phyloP scores from a whole-genome alignment of 2,797 vertebrate species.

The Myoxocephalus aenaeus region DNA sequence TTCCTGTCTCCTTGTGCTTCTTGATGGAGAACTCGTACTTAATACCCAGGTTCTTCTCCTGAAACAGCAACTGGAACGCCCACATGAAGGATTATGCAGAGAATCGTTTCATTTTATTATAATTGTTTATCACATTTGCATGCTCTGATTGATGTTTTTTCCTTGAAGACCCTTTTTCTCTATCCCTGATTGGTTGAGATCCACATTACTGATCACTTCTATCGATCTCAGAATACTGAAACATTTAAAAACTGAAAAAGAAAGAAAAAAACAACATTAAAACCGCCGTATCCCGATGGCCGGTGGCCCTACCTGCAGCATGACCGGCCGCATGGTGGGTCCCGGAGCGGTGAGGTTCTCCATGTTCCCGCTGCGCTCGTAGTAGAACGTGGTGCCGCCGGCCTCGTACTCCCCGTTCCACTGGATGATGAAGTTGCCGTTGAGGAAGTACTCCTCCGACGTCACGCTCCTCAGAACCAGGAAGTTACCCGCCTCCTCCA shows the following conservation, averaged over 20 bases:
- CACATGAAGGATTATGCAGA: background rate
- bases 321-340: conserved; percentile 91
- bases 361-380: conserved; percentile 91
- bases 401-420: conserved; percentile 97
- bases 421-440: conserved; percentile 97
- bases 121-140: background rate
- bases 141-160: background rate
- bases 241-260: background rate
- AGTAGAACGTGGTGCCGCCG: conserved; percentile 91
- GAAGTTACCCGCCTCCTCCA: conserved; percentile 94
- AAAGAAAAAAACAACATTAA: no score
- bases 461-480: conserved; percentile 89
- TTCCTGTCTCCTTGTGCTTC: conserved; percentile 85
- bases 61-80: conserved; percentile 90
- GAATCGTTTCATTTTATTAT: background rate
- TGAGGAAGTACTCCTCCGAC: conserved; percentile 92
- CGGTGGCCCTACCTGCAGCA: conserved; percentile 90
- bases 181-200: background rate
- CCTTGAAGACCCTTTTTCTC: background rate
- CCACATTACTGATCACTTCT: background rate
- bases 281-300: background rate
- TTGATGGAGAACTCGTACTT: conserved; percentile 91
- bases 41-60: conserved; percentile 93
- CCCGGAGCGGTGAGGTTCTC: conserved; percentile 95
- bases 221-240: background rate